Base-by-base conservation (phyloP, 2,113 vertebrate genomes). In the Alectura lathami region DNA sequence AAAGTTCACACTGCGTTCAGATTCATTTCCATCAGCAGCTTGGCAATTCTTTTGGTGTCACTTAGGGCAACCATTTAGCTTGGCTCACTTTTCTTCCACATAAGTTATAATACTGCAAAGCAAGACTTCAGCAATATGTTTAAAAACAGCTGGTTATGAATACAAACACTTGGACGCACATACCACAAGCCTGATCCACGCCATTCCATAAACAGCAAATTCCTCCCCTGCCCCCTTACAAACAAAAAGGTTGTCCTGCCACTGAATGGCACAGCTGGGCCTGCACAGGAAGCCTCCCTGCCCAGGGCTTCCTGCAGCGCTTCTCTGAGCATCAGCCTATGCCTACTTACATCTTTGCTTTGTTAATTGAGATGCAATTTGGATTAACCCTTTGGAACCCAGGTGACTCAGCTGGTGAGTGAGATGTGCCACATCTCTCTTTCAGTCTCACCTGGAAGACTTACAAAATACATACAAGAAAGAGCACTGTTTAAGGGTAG, bases 331-430 rank as follows among this genome's bases (percentile, higher is more conserved):
- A 64, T 64, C 68, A n/a, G 38, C 26, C 50, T 40, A 26, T 6
- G 3, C 38, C 70, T 79, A 21, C 21, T 53, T 14, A 53, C 13
- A 72, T 27, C 70, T 86, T 86, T 38, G 38, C 73, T 72, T 59
- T 72, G 45, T 53, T 76, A 85, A 87, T 5, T 59, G 59, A 79
- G 6, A 38, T 50, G 23, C 34, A 73, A 59, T n/a, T 59, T 56
- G 53, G 57, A 87, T 76, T 69, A 91, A 94, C 89, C 57, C 56
- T 86, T 82, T 47, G 36, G 27, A 92, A 56, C 9, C 18, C 87
- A 80, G 36, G 24, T 59, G 50, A 76, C 8, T 73, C 60, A n/a
- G 24, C 17, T n/a, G 34, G 45, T 29, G 24, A 79, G 43, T 0
- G 0, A 78, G 36, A 78, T 6, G 13, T 18, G 6, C 11, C 32